phyloP scores from a whole-genome alignment of 1,140 invertebrate genomes.

The Drosophila pandora region DNA sequence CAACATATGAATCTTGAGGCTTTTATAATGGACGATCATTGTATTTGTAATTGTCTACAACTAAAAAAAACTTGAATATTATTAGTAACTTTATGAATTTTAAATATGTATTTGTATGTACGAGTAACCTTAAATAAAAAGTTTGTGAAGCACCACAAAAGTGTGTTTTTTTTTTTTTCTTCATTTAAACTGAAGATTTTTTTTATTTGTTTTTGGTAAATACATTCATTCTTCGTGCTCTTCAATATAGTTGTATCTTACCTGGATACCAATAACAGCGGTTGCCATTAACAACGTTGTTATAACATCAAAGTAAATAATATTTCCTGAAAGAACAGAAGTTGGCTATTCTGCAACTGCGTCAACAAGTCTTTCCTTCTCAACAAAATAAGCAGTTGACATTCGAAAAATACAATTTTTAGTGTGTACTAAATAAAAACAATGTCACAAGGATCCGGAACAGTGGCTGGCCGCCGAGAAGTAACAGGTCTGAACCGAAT shows the following conservation, averaged over 20 bases:
- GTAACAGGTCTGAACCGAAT: slow-evolving; percentile 85
- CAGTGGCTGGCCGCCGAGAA: slow-evolving; percentile 47
- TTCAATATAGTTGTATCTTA: background rate
- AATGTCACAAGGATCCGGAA: slow-evolving; percentile 24
- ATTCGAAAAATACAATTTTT: background rate
- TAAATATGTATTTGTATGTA: slow-evolving; percentile 4
- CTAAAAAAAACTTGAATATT: slow-evolving; percentile 1
- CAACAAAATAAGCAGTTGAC: slow-evolving; percentile 8
- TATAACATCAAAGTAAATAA: slow-evolving; percentile 26
- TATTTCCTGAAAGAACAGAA: slow-evolving; percentile 33
- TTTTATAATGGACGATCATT: slow-evolving; percentile 3
- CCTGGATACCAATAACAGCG: background rate
- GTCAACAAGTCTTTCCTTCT: slow-evolving; percentile 9
- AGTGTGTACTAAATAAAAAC: background rate
- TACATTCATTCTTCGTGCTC: background rate
- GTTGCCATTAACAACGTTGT: slow-evolving; percentile 38
- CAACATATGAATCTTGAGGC: slow-evolving; percentile 2
- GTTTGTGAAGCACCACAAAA: slow-evolving; percentile 1
- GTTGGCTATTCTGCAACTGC: slow-evolving; percentile 21
- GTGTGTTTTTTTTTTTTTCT: background rate
- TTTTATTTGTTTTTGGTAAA: background rate
- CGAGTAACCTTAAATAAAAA: background rate
- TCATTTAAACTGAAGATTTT: background rate
- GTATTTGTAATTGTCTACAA: slow-evolving; percentile 3
- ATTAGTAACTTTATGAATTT: slow-evolving; percentile 5